Base-by-base conservation (phyloP, 2,113 vertebrate species). In the Chaetura pelagica region DNA sequence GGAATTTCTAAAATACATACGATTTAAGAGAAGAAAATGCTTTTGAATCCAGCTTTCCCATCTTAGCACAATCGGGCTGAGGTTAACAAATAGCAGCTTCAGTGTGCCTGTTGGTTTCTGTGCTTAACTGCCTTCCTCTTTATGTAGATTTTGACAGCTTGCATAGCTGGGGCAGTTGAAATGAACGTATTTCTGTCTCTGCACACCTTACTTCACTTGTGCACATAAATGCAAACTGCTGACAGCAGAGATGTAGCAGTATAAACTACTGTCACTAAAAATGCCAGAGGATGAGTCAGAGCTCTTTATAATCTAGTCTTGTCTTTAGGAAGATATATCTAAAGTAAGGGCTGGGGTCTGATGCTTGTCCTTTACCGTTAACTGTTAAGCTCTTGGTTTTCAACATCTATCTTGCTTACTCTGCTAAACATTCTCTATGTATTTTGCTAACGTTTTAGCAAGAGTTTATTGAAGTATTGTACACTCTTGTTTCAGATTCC, bases 401-500 rank as follows among this genome's bases (percentile, higher is more conserved):
- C 42, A 71, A 8, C 40, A 11, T 48, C 78, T 1, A 7, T 58
- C 20, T 77, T 72, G 26, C 49, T 95, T 85, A 44, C 38, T 21
- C 32, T 95, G 32, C 22, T 93, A 34, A 76, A 52, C 3, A 21
- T 32, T 32, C 10, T 81, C 15, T 73, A 9, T 84, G 7, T 80
- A 18, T 82, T 87, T 86, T 80, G 55, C 35, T 77, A 23, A 51
- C 52, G 7, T 66, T 64, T 71, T 51, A 90, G 18, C 23, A 71
- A 51, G 58, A 84, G 23, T 66, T 9, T 89, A 1, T 11, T 94
- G 20, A 95, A 64, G 27, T 68, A 49, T 57, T 85, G 42, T 48
- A 35, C 24, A 0, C n/a, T 93, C 55, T 95, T 90, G 21, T 97
- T 97, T 94, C 96, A 99, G 99, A 93, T 99, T 90, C 97, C 98